These are phyloP conservation scores for Drosophila equinoxialis DNA, from an alignment of 1,140 invertebrate species.

Conservation along the genomic window DNA sequence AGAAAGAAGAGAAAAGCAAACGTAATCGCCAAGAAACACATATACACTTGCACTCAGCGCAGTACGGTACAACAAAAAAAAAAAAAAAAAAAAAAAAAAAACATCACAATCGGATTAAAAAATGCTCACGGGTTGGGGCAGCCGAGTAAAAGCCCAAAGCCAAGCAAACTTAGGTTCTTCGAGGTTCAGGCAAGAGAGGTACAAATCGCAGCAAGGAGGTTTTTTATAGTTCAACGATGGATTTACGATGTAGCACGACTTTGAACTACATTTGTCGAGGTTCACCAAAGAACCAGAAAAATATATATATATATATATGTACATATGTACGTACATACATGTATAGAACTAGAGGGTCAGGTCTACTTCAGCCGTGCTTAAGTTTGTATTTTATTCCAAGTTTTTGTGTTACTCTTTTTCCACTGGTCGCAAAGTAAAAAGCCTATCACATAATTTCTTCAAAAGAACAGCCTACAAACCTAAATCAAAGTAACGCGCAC, in stretches of 20 bases:
- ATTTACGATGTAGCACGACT: constrained; percentile 80
- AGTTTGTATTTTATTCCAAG: too few relatives aligned
- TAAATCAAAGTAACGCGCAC: too few relatives aligned
- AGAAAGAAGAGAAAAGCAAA: constrained; percentile 55
- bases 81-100: constrained; percentile 66
- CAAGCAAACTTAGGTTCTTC: constrained; percentile 37
- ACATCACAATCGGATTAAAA: constrained; percentile 78
- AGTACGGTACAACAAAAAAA: constrained; percentile 54
- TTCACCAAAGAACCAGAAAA: constrained; percentile 27
- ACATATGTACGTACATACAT: too few relatives aligned
- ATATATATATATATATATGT: too few relatives aligned
- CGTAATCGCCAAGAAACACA: constrained; percentile 70
- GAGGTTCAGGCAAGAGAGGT: constrained; percentile 59
- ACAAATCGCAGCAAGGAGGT: constrained; percentile 75
- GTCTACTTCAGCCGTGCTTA: too few relatives aligned
- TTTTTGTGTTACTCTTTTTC: too few relatives aligned
- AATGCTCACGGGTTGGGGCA: constrained; percentile 67
- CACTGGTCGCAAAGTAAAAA: too few relatives aligned
- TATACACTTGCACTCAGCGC: constrained; percentile 34
- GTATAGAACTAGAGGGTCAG: not conserved
- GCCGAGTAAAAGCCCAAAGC: constrained; percentile 57
- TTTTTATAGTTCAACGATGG: constrained; percentile 81
- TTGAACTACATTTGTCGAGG: constrained; percentile 75
- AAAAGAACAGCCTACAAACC: too few relatives aligned
- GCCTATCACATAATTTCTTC: too few relatives aligned